Base-by-base conservation (phyloP, 2,888 invertebrate species). In the Tipula confusa region DNA sequence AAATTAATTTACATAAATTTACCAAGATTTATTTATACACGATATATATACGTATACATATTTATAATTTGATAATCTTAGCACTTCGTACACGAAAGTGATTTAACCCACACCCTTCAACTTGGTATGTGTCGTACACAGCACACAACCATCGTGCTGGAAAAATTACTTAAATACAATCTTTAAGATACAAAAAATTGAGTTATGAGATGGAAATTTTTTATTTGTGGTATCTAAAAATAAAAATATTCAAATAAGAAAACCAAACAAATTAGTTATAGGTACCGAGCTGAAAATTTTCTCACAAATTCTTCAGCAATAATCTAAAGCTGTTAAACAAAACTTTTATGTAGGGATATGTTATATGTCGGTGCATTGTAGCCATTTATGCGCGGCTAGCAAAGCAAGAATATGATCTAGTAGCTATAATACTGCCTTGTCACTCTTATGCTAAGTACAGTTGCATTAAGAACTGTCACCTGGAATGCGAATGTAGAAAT, bases 1-100 rank as follows among this genome's bases (percentile, higher is more conserved):
- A 64, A 18, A 64, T 64, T 64, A 64, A 64, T 64, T 64, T 64
- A 64, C 64, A 64, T 64, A 24, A 64, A 64, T 64, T 64, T 64
- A 64, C 24, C 7, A 13, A 64, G n/a, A 64, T 64, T 64, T 64
- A 64, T 24, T 64, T 64, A 64, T 64, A 9, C 3, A 1, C 6
- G 48, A 18, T 18, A 48, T 48, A 18, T 48, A 33, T 33, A n/a
- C n/a, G 6, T 43, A 43, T 15, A 43, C 15, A 15, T 33, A 64
- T 18, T 24, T 64, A 64, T 64, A 64, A 24, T 64, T 64, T 64
- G 24, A 64, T 64, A 64, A 64, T 64, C 24, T 64, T n/a, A 64
- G 24, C 64, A 64, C 9, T 64, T 64, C 64, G 18, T 64, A 64
- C n/a, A n/a, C 64, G 64, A 64, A 64, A 64, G 64, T 64, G 64